These are phyloP conservation scores for Malacosoma neustria DNA, from an alignment of 2,888 invertebrate genomes.

Conservation along the genomic window DNA sequence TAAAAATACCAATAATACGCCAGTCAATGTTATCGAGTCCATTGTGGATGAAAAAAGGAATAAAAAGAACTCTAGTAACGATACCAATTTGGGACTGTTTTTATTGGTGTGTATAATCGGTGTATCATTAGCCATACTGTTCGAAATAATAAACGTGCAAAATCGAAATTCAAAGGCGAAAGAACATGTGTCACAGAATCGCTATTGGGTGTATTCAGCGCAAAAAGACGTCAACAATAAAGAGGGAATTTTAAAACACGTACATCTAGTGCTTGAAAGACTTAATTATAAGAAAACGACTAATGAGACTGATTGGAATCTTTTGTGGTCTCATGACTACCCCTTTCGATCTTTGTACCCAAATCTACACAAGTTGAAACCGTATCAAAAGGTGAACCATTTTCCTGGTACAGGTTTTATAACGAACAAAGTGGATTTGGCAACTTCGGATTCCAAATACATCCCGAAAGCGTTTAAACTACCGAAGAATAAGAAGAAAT, in stretches of 20 bases:
- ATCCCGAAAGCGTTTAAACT: conserved; percentile 93
- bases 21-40: conserved; percentile 5
- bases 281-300: conserved; percentile 80
- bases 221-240: conserved; percentile 67
- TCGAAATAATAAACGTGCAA: conserved; percentile 41
- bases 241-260: conserved; percentile 85
- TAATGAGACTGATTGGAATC: conserved; percentile 81
- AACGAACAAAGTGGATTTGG: conserved; percentile 92
- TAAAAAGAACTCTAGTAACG: conserved; percentile 18
- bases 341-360: conserved; percentile 81
- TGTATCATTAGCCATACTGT: conserved; percentile 39
- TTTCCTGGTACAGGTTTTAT: conserved; percentile 95
- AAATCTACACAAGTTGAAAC: conserved; percentile 72
- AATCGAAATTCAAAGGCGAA: conserved; percentile 25
- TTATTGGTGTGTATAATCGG: conserved; percentile 50
- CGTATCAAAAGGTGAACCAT: conserved; percentile 91
- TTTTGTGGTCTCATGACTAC: conserved; percentile 96
- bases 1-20: conserved; percentile 8
- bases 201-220: conserved; percentile 77
- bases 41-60: conserved; percentile 6
- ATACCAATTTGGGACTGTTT: conserved; percentile 30
- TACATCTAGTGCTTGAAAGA: conserved; percentile 83
- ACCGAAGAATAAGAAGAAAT: conserved; percentile 81
- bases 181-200: conserved; percentile 18
- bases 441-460: conserved; percentile 83